A percentile compares a stretch with the other conserved stretches of the same genome.
Conservation (phyloP, 2,797 vertebrate species). For the Etheostoma perlongum region DNA sequence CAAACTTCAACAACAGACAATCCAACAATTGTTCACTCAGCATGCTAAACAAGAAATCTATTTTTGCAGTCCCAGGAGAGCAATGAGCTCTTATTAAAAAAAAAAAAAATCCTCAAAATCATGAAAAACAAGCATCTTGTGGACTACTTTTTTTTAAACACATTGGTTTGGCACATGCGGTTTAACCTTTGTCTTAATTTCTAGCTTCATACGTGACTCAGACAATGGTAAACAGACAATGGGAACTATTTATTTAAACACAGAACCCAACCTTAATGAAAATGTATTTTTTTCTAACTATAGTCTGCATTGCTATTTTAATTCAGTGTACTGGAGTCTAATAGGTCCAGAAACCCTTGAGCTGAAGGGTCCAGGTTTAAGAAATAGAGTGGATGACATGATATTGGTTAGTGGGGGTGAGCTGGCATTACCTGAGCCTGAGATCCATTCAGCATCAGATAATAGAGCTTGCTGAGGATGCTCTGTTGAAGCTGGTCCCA, state of each 20-base stretch:
- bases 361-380: not conserved
- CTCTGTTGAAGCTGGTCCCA: conserved; percentile 93
- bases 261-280: not conserved
- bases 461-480: conserved; percentile 89
- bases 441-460: conserved; percentile 88
- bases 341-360: not conserved
- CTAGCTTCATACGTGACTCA: not conserved
- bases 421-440: conserved; percentile 82
- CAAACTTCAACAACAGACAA: not conserved
- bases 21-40: not conserved
- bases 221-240: not conserved
- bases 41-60: conserved; percentile 2
- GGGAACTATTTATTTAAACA: conserved; percentile 16
- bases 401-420: conserved; percentile 10
- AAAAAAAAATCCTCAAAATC: not conserved
- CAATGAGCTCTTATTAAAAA: not conserved
- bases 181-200: not conserved
- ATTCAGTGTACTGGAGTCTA: conserved; percentile 2
- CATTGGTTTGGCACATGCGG: too few relatives aligned
- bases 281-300: conserved; percentile 1
- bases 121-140: conserved; percentile 4
- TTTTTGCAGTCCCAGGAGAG: not conserved
- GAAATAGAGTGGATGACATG: conserved; percentile 23
- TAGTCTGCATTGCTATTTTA: conserved; percentile 4
- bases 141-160: not conserved